Conservation (phyloP, 2,113 vertebrate species). For the Menidia beryllina region DNA sequence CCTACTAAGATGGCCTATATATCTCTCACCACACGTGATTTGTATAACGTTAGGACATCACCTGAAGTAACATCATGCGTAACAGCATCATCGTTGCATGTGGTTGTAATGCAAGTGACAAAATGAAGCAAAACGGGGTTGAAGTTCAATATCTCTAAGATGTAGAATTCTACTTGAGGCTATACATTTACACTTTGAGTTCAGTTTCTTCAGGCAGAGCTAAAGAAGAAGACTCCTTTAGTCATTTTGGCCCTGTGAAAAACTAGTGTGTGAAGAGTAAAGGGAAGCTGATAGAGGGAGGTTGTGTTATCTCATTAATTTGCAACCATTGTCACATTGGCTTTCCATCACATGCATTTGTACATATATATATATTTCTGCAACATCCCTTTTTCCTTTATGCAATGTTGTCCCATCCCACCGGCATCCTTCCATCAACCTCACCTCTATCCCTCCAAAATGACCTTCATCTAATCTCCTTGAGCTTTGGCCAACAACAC, state of each 20-base stretch:
- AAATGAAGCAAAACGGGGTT: constrained; percentile 22
- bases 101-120: constrained; percentile 24
- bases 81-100: constrained; percentile 42
- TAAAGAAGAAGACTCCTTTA: constrained; percentile 35
- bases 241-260: constrained; percentile 19
- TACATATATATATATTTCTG: too few species aligned
- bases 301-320: constrained; percentile 9
- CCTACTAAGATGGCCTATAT: constrained; percentile 15
- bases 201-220: constrained; percentile 41
- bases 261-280: neutral
- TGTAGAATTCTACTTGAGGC: constrained; percentile 39
- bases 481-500: constrained; percentile 47
- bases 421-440: neutral
- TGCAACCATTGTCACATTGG: constrained; percentile 17
- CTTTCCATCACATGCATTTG: neutral
- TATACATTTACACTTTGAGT: constrained; percentile 34
- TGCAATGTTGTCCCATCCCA: constrained; percentile 11
- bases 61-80: constrained; percentile 20
- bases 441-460: constrained; percentile 26
- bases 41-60: constrained; percentile 24
- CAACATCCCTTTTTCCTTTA: constrained; percentile 37
- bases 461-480: constrained; percentile 61
- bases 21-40: neutral
- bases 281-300: neutral
- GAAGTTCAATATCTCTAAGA: constrained; percentile 32